Base-by-base conservation (phyloP, 2,113 vertebrate species). In the Ascaphus truei region DNA sequence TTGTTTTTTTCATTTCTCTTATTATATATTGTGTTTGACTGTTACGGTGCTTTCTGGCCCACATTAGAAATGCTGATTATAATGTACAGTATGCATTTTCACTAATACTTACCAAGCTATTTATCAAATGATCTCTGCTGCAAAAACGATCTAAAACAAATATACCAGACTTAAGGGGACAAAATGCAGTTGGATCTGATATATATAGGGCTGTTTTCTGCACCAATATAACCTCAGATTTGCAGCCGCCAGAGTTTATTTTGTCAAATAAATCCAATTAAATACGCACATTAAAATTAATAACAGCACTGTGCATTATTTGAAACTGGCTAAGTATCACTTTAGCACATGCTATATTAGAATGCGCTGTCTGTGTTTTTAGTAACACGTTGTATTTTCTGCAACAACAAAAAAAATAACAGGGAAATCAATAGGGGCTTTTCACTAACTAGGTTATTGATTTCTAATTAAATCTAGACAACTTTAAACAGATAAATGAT, bases 391-490 rank as follows among this genome's bases (percentile, higher is more conserved):
- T n/a, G 52, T 12, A 33, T 43, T 29, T 56, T 57, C 52, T 33
- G 26, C 55, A n/a, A 9, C 4, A 56, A 67, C 22, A 56, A 36
- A 51, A 45, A 18, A 33, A 47, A 61, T 27, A 50, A 41, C 7
- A 20, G 3, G 51, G 1, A 23, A 51, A 68, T 71, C 57, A 61
- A 71, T 71, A 51, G 2, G n/a, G 7, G 29, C 43, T 61, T 36
- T 71, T 61, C 56, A 33, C 66, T 69, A 69, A 69, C 66, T 50
- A 69, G 23, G 16, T 43, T 30, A 71, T 71, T 52, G 45, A 71
- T 52, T 71, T 61, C 67, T 60, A 61, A 71, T 61, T 71, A 51
- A 52, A 71, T 71, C 67, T 13, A 71, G 60, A 53, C 67, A 71
- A 52, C 22, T 61, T 52, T 71, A 61, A 71, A 41, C 34, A 61